These are phyloP conservation scores for Mus spretus DNA, from an alignment of 2,797 vertebrate genomes.

Conservation along the genomic window DNA sequence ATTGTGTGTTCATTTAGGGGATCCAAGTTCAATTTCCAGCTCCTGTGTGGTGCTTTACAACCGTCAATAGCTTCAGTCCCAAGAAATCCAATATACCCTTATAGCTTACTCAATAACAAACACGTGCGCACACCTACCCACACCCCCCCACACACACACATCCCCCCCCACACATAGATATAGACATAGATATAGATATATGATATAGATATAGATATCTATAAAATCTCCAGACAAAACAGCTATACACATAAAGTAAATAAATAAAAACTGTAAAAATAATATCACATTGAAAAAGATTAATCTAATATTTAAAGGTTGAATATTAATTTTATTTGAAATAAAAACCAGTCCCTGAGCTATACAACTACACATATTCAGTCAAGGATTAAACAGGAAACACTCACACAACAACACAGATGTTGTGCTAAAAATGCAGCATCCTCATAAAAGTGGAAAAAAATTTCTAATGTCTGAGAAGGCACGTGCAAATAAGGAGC, in stretches of 20 bases:
- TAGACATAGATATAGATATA: no score
- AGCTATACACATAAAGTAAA: not conserved
- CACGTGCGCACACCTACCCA: no score
- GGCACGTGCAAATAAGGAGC: not conserved
- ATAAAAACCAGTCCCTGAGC: not conserved
- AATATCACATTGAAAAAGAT: not conserved
- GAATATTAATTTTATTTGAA: not conserved
- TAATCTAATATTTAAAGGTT: conserved; percentile 37
- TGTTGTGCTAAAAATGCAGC: conserved; percentile 49
- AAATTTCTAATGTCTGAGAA: conserved; percentile 36
- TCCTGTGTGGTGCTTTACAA: no score
- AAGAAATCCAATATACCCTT: not conserved
- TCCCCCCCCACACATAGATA: no score
- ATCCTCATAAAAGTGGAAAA: not conserved
- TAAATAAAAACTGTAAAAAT: not conserved
- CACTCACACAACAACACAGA: conserved; percentile 10
- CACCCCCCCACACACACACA: no score
- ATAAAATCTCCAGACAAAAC: not conserved
- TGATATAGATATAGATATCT: no score
- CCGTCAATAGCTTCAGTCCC: no score
- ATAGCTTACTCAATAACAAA: no score
- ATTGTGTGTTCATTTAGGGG: no score
- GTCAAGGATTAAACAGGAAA: conserved; percentile 10
- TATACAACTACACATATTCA: not conserved
- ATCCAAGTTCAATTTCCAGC: not conserved